Percentiles rank a stretch among this genome's conserved stretches.
Evolutionary conservation across 2,113 vertebrate genomes (phyloP).

Genomic region (Australoheros scitulus): DNA sequence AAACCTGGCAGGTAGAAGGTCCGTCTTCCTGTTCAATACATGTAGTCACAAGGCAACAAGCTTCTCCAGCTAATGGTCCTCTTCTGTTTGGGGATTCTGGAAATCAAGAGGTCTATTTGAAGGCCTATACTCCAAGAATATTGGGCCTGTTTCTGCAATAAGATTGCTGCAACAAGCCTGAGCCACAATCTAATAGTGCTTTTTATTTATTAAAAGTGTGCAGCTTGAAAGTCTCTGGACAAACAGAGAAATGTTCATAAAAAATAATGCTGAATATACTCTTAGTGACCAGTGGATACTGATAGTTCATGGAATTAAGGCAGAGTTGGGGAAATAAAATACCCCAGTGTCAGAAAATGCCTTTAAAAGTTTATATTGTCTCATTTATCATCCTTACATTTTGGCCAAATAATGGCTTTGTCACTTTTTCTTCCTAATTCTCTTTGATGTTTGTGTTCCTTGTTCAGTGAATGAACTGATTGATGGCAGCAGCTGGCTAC

Average conservation of each 20-base stretch:
- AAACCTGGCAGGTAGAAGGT: slow-evolving; percentile 88
- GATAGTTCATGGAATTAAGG: neutral
- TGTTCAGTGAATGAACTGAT: slow-evolving; percentile 89
- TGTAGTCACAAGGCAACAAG: slow-evolving; percentile 87
- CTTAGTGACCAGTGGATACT: too few relatives aligned
- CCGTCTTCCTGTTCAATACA: slow-evolving; percentile 76
- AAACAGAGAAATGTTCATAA: too few relatives aligned
- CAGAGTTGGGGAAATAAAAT: neutral
- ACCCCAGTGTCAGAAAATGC: neutral
- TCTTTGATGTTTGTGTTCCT: neutral
- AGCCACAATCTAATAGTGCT: neutral
- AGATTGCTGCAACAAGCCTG: neutral
- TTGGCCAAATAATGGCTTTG: too few relatives aligned
- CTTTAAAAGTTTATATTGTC: too few relatives aligned
- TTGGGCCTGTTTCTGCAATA: slow-evolving; percentile 58
- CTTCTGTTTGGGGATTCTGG: slow-evolving; percentile 89
- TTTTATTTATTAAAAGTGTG: too few relatives aligned
- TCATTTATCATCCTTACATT: too few relatives aligned
- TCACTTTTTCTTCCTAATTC: neutral
- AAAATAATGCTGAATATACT: too few relatives aligned
- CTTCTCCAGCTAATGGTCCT: slow-evolving; percentile 88
- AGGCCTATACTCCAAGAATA: slow-evolving; percentile 93
- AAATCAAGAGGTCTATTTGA: slow-evolving; percentile 87
- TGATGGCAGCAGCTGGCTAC: slow-evolving; percentile 79
- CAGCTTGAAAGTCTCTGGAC: neutral